Base-by-base conservation (phyloP, 2,113 vertebrate genomes). In the Chelonoidis abingdonii region DNA sequence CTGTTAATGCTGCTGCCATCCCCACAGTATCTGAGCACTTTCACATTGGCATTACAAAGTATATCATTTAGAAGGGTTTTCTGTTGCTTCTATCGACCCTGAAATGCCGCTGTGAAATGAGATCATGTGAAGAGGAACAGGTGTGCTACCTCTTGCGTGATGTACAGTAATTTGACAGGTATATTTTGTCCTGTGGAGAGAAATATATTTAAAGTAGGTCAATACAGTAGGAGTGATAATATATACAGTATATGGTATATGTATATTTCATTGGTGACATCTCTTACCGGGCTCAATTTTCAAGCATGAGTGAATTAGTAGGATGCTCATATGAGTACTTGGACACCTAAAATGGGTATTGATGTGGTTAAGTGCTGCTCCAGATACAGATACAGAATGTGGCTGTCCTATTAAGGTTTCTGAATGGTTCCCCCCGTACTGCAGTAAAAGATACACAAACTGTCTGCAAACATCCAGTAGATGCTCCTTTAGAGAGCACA, bases 11-110 rank as follows among this genome's bases (percentile, higher is more conserved):
- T 54, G 35, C 1, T 1, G 72, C 80, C 83, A 47, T 85, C 38
- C 56, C 75, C 0, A 0, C 0, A 0, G 21, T 35, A 35, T 57
- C 75, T 0, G 0, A 8, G n/a, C 8, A 0, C 76, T 47, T 78
- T 44, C 79, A 53, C 54, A 5, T 8, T 0, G 6, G 25, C 50
- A 5, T 44, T 6, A 38, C 53, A 27, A 47, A 41, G 52, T 25
- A 4, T 8, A 53, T 16, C 31, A 4, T 83, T 47, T 27, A 17
- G 53, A 78, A 47, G 53, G 31, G 29, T 87, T 31, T 1, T 0
- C 53, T 49, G 69, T 35, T 82, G 35, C 52, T 84, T 62, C 44
- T 65, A 3, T 29, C 13, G 44, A 16, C 44, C 14, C 25, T 0
- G 47, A 62, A 88, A 35, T 72, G 62, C 65, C 87, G 10, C 54